These are phyloP conservation scores for Sycobia sp. DNA, from an alignment of 1,140 invertebrate species.

Conservation along the genomic window DNA sequence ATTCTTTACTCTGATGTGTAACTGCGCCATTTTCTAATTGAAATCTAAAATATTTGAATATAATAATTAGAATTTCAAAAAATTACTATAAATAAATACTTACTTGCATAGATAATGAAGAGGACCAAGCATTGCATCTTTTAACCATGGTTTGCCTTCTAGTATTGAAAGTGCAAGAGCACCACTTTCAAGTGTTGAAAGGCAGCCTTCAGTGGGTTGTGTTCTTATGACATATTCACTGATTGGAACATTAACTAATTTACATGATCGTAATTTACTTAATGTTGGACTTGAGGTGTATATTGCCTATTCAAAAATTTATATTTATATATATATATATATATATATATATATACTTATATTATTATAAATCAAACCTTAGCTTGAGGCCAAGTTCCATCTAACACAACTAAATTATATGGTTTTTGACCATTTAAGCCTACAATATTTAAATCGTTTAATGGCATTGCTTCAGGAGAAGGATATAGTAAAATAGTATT, in stretches of 20 bases:
- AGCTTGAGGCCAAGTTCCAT: conserved; percentile 94
- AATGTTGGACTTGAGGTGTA: conserved; percentile 75
- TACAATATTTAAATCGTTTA: conserved; percentile 63
- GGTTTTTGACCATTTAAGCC: conserved; percentile 50
- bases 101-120: conserved; percentile 80
- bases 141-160: conserved; percentile 72
- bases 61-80: no score
- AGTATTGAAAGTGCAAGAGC: conserved; percentile 80
- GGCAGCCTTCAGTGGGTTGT: conserved; percentile 87
- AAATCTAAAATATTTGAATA: conserved; percentile 52
- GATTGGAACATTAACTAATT: conserved; percentile 71
- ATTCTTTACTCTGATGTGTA: conserved; percentile 91
- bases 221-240: conserved; percentile 93
- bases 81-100: conserved; percentile 31
- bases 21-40: conserved; percentile 90
- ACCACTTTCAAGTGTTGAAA: conserved; percentile 90
- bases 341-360: background rate
- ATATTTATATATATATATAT: conserved; percentile 1
- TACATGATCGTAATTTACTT: conserved; percentile 73
- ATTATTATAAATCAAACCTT: conserved; percentile 60
- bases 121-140: conserved; percentile 74
- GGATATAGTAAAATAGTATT: conserved; percentile 85
- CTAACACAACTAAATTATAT: conserved; percentile 85
- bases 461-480: conserved; percentile 69
- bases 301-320: conserved; percentile 64